phyloP scores from a whole-genome alignment of 2,113 vertebrate species.

The Malurus elegans region DNA sequence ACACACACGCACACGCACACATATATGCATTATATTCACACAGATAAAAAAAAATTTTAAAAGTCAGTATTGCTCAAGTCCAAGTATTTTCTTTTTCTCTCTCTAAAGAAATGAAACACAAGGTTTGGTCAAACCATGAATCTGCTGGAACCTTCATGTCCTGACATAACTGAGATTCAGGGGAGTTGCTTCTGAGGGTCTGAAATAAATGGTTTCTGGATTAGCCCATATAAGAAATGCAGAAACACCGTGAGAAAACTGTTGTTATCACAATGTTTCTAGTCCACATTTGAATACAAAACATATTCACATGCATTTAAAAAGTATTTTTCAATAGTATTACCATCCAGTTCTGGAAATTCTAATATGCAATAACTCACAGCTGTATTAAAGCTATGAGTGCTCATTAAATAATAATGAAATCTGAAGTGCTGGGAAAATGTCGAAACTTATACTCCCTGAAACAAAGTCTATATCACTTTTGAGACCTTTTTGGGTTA shows the following conservation, averaged over 20 bases:
- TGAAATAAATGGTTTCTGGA: background rate
- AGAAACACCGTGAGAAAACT: background rate
- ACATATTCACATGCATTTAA: background rate
- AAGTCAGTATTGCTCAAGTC: background rate
- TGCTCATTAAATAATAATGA: background rate
- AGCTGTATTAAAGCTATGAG: background rate
- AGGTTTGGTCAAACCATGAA: background rate
- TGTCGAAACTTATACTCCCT: background rate
- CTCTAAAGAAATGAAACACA: background rate
- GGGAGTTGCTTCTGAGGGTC: background rate
- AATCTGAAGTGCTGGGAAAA: background rate
- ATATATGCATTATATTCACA: fast-evolving
- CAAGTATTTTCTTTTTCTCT: background rate
- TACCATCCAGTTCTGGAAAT: background rate
- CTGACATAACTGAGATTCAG: background rate
- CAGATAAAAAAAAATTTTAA: background rate
- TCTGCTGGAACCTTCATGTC: background rate
- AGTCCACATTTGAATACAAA: background rate
- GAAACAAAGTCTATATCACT: background rate
- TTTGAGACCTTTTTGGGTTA: background rate
- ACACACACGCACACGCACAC: too few species aligned
- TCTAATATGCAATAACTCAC: background rate
- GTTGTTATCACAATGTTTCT: background rate
- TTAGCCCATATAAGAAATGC: background rate
- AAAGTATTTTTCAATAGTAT: background rate